Percentiles rank a stretch among this genome's conserved stretches.
Conservation (phyloP, 2,888 invertebrate genomes). For the Acanthoscelides obtectus region DNA sequence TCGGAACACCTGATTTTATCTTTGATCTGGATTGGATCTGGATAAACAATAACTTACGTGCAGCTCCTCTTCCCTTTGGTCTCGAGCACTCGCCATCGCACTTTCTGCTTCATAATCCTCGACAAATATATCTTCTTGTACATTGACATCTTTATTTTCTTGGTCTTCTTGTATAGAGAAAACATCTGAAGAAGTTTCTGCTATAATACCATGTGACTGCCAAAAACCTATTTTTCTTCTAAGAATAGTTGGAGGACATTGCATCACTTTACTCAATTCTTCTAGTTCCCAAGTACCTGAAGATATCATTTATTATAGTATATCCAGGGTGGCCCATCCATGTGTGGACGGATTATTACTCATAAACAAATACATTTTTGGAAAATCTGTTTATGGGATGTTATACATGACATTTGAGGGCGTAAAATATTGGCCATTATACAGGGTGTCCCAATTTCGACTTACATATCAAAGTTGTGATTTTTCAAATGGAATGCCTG, state of each 20-base stretch:
- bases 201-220: conserved; percentile 87
- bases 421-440: too few species aligned
- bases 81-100: conserved; percentile 91
- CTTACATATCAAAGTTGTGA: too few species aligned
- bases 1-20: too few species aligned
- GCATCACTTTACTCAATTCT: conserved; percentile 78
- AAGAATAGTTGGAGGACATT: conserved; percentile 80
- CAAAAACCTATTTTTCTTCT: conserved; percentile 87
- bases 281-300: conserved; percentile 79
- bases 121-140: conserved; percentile 59
- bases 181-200: conserved; percentile 69
- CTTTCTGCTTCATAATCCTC: conserved; percentile 91
- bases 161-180: conserved; percentile 69
- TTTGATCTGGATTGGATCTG: too few species aligned
- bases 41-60: conserved; percentile 54
- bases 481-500: too few species aligned
- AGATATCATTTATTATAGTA: too few species aligned
- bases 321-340: too few species aligned
- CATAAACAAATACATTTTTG: too few species aligned
- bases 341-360: too few species aligned
- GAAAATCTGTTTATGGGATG: too few species aligned
- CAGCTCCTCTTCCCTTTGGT: conserved; percentile 89
- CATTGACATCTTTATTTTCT: conserved; percentile 53
- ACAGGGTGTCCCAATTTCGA: too few species aligned
- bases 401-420: too few species aligned